Evolutionary conservation across 2,113 vertebrate species (phyloP), one percentile per base, ranked within the genome.

Genomic region (Pipra filicauda): DNA sequence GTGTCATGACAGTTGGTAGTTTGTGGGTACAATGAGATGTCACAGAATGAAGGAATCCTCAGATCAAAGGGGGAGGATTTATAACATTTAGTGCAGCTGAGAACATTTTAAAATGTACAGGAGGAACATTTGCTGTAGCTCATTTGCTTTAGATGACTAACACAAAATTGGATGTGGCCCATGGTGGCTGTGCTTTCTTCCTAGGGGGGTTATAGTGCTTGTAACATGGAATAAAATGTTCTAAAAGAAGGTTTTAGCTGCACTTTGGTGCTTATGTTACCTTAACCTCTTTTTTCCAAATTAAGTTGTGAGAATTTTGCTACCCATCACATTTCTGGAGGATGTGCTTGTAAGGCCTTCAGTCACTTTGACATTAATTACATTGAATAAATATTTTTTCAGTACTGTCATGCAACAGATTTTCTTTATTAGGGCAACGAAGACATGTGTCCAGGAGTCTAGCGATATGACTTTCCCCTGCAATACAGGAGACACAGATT

Each of bases 121-220:
- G 79, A 95, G 64, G 80, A 94, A 66, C 84, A 54, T 95, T 83
- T 91, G 89, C 85, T 79, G 48, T 69, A 83, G 62, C 67, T 91
- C 22, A 0, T 82, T 94, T 91, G 79, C 79, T 93, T 80, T 69
- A 77, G 79, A 76, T 83, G 83, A 86, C 86, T 89, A 94, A 84
- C 13, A 8, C 64, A 46, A 58, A 92, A 70, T 77, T 84, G 80
- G 76, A 94, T 81, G 72, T 73, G 33, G 65, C 76, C 73, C 80
- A 57, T 70, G 69, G 46, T 84, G 57, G n/a, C 91, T 95, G 33
- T 80, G 59, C 46, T 74, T 80, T 80, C 87, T 44, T 91, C 59
- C 67, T 80, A 33, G 28, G 33, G 24, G 17, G 22, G 22, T 31
- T 83, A 37, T 62, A 55, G n/a, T 49, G 44, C 66, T 95, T 26